Percentiles rank a stretch among this genome's conserved stretches.
Evolutionary conservation across 2,888 invertebrate species (phyloP).

Genomic region (Drosophila helvetica): DNA sequence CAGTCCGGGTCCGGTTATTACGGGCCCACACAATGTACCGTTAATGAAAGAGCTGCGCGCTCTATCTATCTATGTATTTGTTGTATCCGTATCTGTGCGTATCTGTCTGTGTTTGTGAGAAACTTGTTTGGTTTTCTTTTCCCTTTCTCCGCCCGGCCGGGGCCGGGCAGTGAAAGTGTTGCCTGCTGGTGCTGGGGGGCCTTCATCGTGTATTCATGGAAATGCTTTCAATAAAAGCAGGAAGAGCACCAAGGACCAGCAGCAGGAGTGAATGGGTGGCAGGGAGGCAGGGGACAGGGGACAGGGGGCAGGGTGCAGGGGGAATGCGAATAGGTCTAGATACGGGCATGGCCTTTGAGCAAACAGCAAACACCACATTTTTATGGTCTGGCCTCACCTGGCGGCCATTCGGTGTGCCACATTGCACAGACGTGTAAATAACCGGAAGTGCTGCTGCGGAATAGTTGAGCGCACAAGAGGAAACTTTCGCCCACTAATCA

Average conservation of each 20-base stretch:
- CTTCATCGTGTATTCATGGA: conserved; percentile 69
- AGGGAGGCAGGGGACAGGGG: conserved; percentile 3
- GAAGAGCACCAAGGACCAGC: conserved; percentile 33
- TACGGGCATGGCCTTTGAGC: conserved; percentile 24
- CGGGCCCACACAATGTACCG: conserved; percentile 28
- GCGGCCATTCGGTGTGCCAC: conserved; percentile 65
- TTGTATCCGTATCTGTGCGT: conserved; percentile 5
- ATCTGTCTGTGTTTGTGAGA: conserved; percentile 5
- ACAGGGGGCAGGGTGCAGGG: neutral
- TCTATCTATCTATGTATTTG: conserved; percentile 14
- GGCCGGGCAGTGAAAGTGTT: conserved; percentile 66
- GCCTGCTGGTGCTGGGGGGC: conserved; percentile 24
- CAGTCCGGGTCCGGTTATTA: conserved; percentile 35
- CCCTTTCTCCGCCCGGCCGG: conserved; percentile 6
- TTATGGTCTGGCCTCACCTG: conserved; percentile 42
- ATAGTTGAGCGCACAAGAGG: conserved; percentile 30
- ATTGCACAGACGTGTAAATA: conserved; percentile 47
- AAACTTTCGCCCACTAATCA: conserved; percentile 24
- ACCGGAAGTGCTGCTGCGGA: conserved; percentile 39
- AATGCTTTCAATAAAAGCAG: conserved; percentile 56
- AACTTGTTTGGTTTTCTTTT: conserved; percentile 29
- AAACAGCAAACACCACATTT: conserved; percentile 36
- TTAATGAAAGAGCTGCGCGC: conserved; percentile 40
- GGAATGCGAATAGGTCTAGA: neutral
- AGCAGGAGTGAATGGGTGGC: neutral